Evolutionary conservation across 2,797 vertebrate species (phyloP).

Genomic region (Peromyscus eremicus): DNA sequence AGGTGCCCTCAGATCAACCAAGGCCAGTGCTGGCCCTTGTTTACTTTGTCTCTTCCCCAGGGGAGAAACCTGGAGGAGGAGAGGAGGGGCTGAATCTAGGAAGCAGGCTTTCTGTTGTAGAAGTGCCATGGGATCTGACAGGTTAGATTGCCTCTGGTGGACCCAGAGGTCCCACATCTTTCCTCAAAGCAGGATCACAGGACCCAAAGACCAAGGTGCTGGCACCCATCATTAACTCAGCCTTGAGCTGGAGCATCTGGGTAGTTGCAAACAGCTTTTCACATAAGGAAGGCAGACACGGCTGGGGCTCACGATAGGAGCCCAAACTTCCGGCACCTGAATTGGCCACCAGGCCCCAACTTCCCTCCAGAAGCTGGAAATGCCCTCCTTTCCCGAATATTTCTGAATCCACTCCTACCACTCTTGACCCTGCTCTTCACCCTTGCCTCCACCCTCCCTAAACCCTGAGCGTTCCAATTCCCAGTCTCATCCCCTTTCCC

Average conservation of each 20-base stretch:
- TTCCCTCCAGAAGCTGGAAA: conserved; percentile 24
- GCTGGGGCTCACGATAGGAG: conserved; percentile 53
- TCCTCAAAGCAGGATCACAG: not conserved
- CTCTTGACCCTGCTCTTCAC: not conserved
- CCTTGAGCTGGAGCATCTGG: conserved; percentile 46
- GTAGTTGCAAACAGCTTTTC: conserved; percentile 54
- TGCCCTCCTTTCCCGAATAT: not conserved
- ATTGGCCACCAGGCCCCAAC: not conserved
- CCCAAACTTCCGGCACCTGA: conserved; percentile 37
- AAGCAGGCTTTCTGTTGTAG: conserved; percentile 3
- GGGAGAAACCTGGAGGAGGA: not conserved
- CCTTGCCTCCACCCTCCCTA: not conserved
- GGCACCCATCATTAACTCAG: not conserved
- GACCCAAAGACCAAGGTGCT: not conserved
- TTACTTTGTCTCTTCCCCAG: not conserved
- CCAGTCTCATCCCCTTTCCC: conserved; percentile 47
- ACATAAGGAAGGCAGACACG: conserved; percentile 25
- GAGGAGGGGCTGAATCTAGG: not conserved
- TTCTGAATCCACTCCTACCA: not conserved
- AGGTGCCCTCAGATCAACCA: not conserved
- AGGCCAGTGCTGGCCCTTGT: not conserved
- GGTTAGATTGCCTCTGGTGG: not conserved
- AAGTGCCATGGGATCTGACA: not conserved
- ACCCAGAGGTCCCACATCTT: not conserved
- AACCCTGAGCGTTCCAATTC: conserved; percentile 39